Evolutionary conservation across 2,113 vertebrate species (phyloP).

Genomic region (Nycticorax nycticorax): DNA sequence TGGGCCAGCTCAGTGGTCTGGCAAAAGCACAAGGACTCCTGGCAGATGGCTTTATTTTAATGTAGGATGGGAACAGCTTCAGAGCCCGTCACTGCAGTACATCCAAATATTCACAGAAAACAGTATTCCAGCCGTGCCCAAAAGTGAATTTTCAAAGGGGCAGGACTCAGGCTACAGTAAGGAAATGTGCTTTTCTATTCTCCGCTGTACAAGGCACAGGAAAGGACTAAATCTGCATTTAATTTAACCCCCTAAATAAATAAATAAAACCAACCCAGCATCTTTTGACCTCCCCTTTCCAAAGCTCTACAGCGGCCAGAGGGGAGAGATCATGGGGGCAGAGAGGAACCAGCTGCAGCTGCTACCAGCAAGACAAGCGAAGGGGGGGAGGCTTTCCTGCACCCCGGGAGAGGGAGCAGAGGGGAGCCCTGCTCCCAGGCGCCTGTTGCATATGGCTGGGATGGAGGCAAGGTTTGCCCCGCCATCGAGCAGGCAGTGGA

Average conservation of each 20-base stretch:
- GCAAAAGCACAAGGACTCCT: not conserved
- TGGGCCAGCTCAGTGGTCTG: not conserved
- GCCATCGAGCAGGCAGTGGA: rapidly evolving
- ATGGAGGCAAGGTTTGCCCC: not conserved
- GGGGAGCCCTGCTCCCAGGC: not conserved
- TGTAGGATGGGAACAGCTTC: not conserved
- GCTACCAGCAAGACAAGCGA: not conserved
- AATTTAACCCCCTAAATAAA: not conserved
- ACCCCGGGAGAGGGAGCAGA: not conserved
- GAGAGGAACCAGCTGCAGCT: not conserved
- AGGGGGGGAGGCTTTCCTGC: not conserved
- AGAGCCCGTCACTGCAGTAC: not conserved
- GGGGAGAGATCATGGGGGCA: not conserved
- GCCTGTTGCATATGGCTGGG: not conserved
- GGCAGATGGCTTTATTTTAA: not conserved
- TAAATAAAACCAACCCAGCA: not conserved
- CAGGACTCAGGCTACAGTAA: not conserved
- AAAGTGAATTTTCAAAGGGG: not conserved
- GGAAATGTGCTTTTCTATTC: not conserved
- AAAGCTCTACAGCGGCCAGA: not conserved
- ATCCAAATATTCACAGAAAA: not conserved
- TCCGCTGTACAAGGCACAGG: not conserved
- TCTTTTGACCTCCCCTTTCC: not conserved
- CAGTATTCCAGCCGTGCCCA: not conserved
- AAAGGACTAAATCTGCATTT: not conserved